Evolutionary conservation across 2,113 vertebrate genomes (phyloP), one percentile per base, ranked within the genome.

Genomic region (Sitta europaea): DNA sequence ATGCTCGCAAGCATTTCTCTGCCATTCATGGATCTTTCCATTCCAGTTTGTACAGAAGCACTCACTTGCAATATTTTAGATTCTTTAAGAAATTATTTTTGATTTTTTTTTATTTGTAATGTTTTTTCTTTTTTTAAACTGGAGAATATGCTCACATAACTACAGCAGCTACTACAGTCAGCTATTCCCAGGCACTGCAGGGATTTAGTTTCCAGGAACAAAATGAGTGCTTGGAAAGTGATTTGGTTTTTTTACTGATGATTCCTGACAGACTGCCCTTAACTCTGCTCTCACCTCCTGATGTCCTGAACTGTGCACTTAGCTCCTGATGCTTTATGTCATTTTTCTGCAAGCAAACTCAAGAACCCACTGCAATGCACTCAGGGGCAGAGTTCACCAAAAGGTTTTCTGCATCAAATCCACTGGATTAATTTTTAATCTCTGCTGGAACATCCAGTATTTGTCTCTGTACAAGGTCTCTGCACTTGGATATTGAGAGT

Each of bases 351-450:
- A 74, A 55, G 18, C 35, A 76, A 88, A 58, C 35, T 70, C 33
- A 83, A 74, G 50, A 84, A 47, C 27, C n/a, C 47, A 35, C 47
- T 45, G 28, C 59, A 77, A 2, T 4, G n/a, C 42, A 73, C 40
- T 50, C 16, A 0, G 36, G n/a, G 63, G 55, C 35, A 80, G 82
- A 92, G 86, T 59, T 94, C 75, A 94, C 16, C n/a, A 48, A 61
- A 74, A 93, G 28, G 28, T 88, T 88, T 88, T 77, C 55, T 86
- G 67, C 59, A 71, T 48, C 47, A 66, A 83, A 57, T 48, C 16
- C 28, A 70, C 15, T n/a, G 50, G 92, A 96, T 95, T 95, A 88
- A 95, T 83, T 88, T 93, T 95, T 96, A 95, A 96, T 86, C 10
- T 0, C 75, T 57, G 59, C 48, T 86, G 72, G 40, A 84, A 93